phyloP scores from a whole-genome alignment of 1,140 invertebrate genomes.

The Leptestheria dahalacensis region DNA sequence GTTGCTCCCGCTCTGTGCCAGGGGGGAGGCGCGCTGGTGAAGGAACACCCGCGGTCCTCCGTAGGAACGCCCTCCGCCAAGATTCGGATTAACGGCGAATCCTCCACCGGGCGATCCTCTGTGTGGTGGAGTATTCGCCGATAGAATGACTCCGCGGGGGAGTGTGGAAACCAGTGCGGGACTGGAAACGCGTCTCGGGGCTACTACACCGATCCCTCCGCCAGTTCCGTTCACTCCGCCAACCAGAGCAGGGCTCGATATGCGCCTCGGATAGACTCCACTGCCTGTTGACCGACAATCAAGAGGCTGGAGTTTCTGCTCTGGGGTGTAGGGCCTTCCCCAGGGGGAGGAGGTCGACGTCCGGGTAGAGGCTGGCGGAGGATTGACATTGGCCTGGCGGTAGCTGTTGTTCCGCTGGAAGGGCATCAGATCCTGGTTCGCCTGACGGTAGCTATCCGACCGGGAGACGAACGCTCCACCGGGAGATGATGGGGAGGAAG shows the following conservation, averaged over 20 bases:
- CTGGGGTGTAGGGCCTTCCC: no score
- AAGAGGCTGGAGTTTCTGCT: background rate
- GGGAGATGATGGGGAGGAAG: background rate
- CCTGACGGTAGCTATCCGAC: slow-evolving; percentile 11
- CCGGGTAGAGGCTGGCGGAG: slow-evolving; percentile 25
- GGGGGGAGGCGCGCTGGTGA: background rate
- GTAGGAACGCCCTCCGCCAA: slow-evolving; percentile 21
- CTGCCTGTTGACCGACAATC: background rate
- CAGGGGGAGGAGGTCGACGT: background rate
- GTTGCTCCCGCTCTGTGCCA: background rate
- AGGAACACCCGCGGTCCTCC: slow-evolving; percentile 12
- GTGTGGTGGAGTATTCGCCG: no score
- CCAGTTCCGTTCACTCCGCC: no score
- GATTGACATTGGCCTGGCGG: slow-evolving; percentile 57
- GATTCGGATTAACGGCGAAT: slow-evolving; percentile 16
- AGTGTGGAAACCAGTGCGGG: no score
- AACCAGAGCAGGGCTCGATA: background rate
- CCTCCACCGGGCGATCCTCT: no score
- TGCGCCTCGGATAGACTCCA: background rate
- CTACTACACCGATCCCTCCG: no score
- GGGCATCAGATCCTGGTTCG: slow-evolving; percentile 22
- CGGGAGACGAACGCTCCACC: background rate
- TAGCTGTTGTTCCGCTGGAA: slow-evolving; percentile 73
- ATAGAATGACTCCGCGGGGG: no score
- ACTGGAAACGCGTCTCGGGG: no score